Evolutionary conservation across 2,888 invertebrate species (phyloP).

Genomic region (Cataglyphis rosenhaueri): DNA sequence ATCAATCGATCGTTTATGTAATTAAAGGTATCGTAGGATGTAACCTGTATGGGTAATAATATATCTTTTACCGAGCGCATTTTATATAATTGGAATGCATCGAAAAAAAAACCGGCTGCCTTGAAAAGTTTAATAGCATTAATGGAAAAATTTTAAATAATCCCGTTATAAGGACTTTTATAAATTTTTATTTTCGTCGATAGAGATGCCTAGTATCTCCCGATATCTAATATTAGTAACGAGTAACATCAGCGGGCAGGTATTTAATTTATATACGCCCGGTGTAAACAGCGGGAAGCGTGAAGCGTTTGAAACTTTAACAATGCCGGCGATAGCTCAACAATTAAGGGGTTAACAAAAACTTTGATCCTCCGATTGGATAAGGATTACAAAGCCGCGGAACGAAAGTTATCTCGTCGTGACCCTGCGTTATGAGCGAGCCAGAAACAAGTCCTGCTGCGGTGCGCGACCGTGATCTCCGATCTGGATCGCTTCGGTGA

Average conservation of each 20-base stretch:
- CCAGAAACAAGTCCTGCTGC: slow-evolving; percentile 35
- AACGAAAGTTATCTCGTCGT: slow-evolving; percentile 29
- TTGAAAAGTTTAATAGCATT: slow-evolving; percentile 29
- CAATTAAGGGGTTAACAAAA: slow-evolving; percentile 40
- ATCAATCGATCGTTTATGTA: slow-evolving; percentile 54
- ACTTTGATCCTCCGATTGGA: slow-evolving; percentile 19
- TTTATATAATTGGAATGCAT: slow-evolving; percentile 36
- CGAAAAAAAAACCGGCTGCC: background rate
- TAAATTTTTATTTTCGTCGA: background rate
- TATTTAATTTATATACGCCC: slow-evolving; percentile 1
- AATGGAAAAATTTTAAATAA: background rate
- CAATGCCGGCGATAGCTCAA: background rate
- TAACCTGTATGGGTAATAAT: slow-evolving; percentile 36
- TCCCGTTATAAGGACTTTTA: background rate
- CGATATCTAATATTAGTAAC: background rate
- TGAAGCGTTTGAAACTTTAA: background rate
- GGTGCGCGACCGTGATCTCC: slow-evolving; percentile 73
- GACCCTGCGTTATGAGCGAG: slow-evolving; percentile 60
- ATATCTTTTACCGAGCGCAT: slow-evolving; percentile 36
- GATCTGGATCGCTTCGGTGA: slow-evolving; percentile 77
- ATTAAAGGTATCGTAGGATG: slow-evolving; percentile 43
- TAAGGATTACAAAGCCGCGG: slow-evolving; percentile 5
- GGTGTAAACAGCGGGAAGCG: slow-evolving; percentile 2
- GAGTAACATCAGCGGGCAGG: background rate
- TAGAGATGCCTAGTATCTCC: background rate